Conservation (phyloP, 2,797 vertebrate species). For the Philypnodon macrostomus region DNA sequence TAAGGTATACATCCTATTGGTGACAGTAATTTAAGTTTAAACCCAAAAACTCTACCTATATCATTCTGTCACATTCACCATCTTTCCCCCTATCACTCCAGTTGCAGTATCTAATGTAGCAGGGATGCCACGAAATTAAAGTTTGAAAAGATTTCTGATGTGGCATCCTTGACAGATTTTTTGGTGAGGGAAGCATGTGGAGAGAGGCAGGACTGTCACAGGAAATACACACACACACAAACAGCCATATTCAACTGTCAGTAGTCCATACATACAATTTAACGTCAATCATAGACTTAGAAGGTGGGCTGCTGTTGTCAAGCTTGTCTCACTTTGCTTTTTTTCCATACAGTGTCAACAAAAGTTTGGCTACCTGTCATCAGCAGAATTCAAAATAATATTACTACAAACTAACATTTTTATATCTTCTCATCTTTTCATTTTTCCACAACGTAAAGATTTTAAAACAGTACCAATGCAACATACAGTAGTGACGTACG, state of each 20-base stretch:
- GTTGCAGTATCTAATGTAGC: conserved; percentile 60
- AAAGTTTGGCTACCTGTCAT: conserved; percentile 1
- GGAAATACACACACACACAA: conserved; percentile 19
- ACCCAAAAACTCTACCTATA: conserved; percentile 44
- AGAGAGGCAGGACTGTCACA: conserved; percentile 53
- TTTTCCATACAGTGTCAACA: conserved; percentile 31
- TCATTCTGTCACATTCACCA: conserved; percentile 53
- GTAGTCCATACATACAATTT: conserved; percentile 34
- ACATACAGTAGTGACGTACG: no score
- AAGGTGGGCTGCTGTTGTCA: conserved; percentile 16
- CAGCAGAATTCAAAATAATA: background rate
- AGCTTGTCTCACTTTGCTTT: conserved; percentile 26
- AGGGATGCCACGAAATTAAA: conserved; percentile 58
- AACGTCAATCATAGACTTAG: conserved; percentile 46
- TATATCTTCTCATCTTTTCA: no score
- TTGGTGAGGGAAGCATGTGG: conserved; percentile 49
- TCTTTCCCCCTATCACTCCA: conserved; percentile 39
- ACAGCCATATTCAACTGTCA: conserved; percentile 51
- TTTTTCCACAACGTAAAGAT: no score
- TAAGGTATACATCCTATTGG: conserved; percentile 45
- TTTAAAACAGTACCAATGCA: no score
- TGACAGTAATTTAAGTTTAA: conserved; percentile 62
- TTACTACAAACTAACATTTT: no score
- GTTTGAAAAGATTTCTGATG: conserved; percentile 64
- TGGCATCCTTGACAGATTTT: conserved; percentile 61